Percentiles rank a stretch among this genome's conserved stretches.
Conservation (phyloP, 2,797 vertebrate genomes). For the Kryptolebias ocellatus region DNA sequence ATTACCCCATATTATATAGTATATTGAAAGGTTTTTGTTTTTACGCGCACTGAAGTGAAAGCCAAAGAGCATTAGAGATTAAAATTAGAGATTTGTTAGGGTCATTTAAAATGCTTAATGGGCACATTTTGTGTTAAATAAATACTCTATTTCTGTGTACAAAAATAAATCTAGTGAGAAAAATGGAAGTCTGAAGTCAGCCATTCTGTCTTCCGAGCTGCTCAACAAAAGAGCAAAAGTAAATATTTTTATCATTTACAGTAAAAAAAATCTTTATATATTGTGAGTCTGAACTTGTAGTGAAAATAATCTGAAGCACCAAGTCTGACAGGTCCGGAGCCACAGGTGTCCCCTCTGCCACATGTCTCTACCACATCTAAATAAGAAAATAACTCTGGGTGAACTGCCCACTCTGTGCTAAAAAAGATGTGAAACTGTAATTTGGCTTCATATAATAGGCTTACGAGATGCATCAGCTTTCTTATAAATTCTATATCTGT, state of each 20-base stretch:
- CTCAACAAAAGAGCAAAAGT: background rate
- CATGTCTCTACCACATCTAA: constrained; percentile 16
- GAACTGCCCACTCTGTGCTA: constrained; percentile 33
- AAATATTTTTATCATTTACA: background rate
- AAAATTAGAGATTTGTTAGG: background rate
- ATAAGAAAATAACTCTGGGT: constrained; percentile 24
- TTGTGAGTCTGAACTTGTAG: constrained; percentile 35
- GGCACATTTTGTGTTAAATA: background rate
- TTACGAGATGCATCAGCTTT: constrained; percentile 41
- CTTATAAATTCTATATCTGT: constrained; percentile 36
- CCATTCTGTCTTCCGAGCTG: background rate
- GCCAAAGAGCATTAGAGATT: background rate
- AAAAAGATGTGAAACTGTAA: constrained; percentile 51
- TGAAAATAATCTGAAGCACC: constrained; percentile 38
- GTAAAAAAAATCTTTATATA: background rate
- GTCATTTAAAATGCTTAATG: background rate
- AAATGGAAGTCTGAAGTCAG: background rate
- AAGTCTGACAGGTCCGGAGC: constrained; percentile 40
- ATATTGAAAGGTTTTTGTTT: background rate
- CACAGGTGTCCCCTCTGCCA: constrained; percentile 33
- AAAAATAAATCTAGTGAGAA: too few relatives aligned
- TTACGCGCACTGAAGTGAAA: background rate
- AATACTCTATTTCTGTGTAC: too few relatives aligned
- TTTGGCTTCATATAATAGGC: constrained; percentile 43
- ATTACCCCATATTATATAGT: constrained; percentile 25